Base-by-base conservation (phyloP, 1,140 invertebrate genomes). In the Mycetomoellerius zeteki region DNA sequence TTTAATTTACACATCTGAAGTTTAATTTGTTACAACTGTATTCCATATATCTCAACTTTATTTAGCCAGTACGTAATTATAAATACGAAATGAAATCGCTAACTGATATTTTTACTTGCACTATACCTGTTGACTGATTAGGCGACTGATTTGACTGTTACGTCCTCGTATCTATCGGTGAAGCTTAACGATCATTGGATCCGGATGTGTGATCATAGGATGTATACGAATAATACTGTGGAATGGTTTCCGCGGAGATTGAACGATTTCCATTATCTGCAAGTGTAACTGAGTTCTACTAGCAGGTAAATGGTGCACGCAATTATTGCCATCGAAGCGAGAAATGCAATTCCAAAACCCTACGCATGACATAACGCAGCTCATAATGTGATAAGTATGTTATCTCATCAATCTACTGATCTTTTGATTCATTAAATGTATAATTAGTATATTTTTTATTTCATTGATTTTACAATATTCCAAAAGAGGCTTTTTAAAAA, bases 291-390 rank as follows among this genome's bases (percentile, higher is more conserved):
- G 76, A 56, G 82, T 82, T 75, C 47, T 52, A 60, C 16, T 8
- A 56, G 24, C 43, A 65, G 67, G 77, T 82, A 91, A 88, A 84
- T 81, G 89, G 78, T 62, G 65, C 52, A 54, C 85, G 72, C 77
- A 88, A 90, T 90, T 91, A 84, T 90, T 73, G 76, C 43, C 84
- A 67, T 88, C 58, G 24, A 14, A 67, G 64, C 19, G 62, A 76
- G 21, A 77, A 88, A 88, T 75, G 82, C 72, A 91, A 91, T 90
- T 88, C 65, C 82, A 58, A 81, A 82, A 1, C 62, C 43, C 27
- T 30, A 67, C 50, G 60, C 65, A 69, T 8, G 47, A 88, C 50
- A 81, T 73, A 50, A 24, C 33, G 37, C 76, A 86, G 30, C 56
- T 76, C 56, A 21, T 43, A 43, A 43, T 56, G 52, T 10, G 67